These are phyloP conservation scores for Acridotheres tristis DNA, from an alignment of 2,797 vertebrate genomes.

Conservation along the genomic window DNA sequence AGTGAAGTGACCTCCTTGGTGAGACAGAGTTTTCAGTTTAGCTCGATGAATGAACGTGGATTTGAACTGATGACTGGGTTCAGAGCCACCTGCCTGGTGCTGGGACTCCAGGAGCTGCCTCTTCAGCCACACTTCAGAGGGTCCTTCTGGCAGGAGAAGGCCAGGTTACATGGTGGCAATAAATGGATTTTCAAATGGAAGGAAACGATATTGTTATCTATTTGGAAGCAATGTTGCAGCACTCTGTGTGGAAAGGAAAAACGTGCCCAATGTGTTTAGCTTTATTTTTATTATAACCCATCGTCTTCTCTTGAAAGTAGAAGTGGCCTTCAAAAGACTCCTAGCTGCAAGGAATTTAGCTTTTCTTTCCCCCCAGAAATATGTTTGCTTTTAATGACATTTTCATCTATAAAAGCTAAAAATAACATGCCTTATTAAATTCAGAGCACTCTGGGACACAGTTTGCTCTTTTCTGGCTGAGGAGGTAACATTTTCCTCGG, in stretches of 20 bases:
- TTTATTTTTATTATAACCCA: neutral
- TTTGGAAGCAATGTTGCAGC: neutral
- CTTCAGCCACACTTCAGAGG: neutral
- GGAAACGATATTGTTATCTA: neutral
- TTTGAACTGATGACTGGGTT: neutral
- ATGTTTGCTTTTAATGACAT: conserved; percentile 45
- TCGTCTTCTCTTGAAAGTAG: neutral
- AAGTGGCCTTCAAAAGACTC: neutral
- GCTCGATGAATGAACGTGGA: neutral
- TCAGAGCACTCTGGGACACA: conserved; percentile 28
- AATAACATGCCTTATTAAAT: conserved; percentile 40
- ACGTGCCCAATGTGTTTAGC: neutral
- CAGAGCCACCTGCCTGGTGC: neutral
- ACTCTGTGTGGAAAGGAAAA: neutral
- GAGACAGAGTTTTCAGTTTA: neutral
- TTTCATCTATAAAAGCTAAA: conserved; percentile 58
- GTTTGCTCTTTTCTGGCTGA: conserved; percentile 17
- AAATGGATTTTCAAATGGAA: neutral
- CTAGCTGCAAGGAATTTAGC: neutral
- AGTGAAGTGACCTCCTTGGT: neutral
- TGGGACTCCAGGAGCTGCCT: neutral
- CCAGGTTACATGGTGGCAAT: neutral
- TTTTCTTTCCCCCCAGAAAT: neutral
- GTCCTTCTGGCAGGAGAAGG: neutral
- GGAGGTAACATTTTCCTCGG: neutral